Conservation (phyloP, 1,140 invertebrate species). For the Schmidtea mediterranea region DNA sequence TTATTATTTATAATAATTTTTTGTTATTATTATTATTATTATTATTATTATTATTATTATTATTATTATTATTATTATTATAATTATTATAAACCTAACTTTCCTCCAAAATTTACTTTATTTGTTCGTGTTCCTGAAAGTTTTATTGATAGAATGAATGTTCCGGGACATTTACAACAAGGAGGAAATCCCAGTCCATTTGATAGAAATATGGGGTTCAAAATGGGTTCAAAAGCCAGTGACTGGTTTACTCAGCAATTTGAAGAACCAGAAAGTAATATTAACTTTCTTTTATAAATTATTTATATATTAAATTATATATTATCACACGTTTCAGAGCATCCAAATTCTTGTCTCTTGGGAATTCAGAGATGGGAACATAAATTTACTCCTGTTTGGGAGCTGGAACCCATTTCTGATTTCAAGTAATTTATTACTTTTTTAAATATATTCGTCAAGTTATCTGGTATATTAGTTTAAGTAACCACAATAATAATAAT, state of each 20-base stretch:
- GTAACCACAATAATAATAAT: no score
- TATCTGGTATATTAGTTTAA: no score
- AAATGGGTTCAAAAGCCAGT: slow-evolving; percentile 70
- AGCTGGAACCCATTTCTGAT: background rate
- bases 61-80: no score
- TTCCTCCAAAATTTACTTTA: no score
- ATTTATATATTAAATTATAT: no score
- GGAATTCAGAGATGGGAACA: background rate
- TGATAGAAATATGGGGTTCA: slow-evolving; percentile 90
- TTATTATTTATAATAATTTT: no score
- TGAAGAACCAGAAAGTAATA: background rate
- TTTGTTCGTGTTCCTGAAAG: no score
- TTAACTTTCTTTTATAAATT: slow-evolving; percentile 7
- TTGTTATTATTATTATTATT: no score
- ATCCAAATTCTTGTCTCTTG: background rate
- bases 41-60: no score
- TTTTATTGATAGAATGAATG: slow-evolving; percentile 37
- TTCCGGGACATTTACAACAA: slow-evolving; percentile 46
- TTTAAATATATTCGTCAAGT: no score
- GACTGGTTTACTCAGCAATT: background rate
- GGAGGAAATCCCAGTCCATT: slow-evolving; percentile 70
- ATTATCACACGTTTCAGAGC: no score
- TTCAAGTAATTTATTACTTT: background rate
- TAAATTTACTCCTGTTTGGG: slow-evolving; percentile 2
- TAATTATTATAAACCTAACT: no score